Conservation (phyloP, 2,113 vertebrate genomes). For the Dipodomys merriami region DNA sequence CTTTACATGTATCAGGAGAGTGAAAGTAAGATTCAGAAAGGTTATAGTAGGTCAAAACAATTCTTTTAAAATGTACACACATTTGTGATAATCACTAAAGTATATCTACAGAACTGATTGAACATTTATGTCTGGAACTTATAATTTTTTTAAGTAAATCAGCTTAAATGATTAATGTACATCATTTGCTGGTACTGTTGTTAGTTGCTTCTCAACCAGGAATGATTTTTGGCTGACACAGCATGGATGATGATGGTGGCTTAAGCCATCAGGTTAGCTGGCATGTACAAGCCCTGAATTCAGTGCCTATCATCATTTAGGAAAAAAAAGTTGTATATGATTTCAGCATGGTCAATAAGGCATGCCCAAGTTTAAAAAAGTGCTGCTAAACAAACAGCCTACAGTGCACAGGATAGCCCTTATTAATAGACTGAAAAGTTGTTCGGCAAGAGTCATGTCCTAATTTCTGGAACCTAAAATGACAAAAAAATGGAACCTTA, state of each 20-base stretch:
- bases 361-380: neutral
- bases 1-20: neutral
- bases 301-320: too few species aligned
- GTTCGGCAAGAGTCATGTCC: neutral
- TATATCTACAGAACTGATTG: neutral
- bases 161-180: neutral
- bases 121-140: slow-evolving; percentile 7
- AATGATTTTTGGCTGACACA: neutral
- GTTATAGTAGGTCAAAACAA: neutral
- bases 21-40: slow-evolving; percentile 37
- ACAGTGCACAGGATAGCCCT: neutral
- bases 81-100: neutral
- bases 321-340: too few species aligned
- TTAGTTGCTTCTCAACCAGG: neutral
- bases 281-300: neutral
- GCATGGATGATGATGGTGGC: neutral
- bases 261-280: neutral
- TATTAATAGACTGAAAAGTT: neutral
- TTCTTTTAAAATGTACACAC: neutral
- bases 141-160: neutral
- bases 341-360: too few species aligned
- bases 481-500: neutral
- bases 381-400: neutral
- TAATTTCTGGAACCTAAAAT: neutral
- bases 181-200: slow-evolving; percentile 17